Base-by-base conservation (phyloP, 2,888 invertebrate genomes). In the Arrhopalites spinosus region DNA sequence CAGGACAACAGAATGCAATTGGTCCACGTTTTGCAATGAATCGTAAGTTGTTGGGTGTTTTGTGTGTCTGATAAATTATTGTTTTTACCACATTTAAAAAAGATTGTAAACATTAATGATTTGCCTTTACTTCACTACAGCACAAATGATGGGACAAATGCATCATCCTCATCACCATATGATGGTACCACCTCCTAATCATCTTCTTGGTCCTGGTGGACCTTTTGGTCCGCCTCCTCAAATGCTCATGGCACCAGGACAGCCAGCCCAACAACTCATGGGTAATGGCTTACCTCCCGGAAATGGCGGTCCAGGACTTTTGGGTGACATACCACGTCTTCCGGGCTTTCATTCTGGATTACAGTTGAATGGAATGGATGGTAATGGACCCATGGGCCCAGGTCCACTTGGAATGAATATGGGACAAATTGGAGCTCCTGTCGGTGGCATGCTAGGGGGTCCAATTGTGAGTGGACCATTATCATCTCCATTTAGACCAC, bases 121-220 rank as follows among this genome's bases (percentile, higher is more conserved):
- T 50, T n/a, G n/a, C n/a, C n/a, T n/a, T n/a, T n/a, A n/a, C n/a
- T n/a, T n/a, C 2, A 15, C 15, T 50, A 5, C 17, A 50, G 50
- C 50, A 13, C 63, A 43, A 45, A 73, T 73, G 73, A 29, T 50
- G n/a, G 3, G n/a, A 15, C 63, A 63, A 8, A 63, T 63, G 63
- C 11, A 3, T 8, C 56, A 50, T 30, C 66, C 56, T 8, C 11
- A 3, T 8, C 56, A 50, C 36, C 66, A 66, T 8, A 77, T 77
- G 77, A 77, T 77, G 82, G 81, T 82, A 29, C 82, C 82, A 15
- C 82, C 82, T 11, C 81, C 82, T 11, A 36, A 36, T 36, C 36
- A 36, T 36, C 74, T 82, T 27, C 75, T 30, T 47, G 69, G 71
- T 15, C 71, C 50, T 8, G 56, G 53, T 53, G 56, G 25, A 20